Conservation (phyloP, 2,888 invertebrate species). For the Anthophora plumipes region DNA sequence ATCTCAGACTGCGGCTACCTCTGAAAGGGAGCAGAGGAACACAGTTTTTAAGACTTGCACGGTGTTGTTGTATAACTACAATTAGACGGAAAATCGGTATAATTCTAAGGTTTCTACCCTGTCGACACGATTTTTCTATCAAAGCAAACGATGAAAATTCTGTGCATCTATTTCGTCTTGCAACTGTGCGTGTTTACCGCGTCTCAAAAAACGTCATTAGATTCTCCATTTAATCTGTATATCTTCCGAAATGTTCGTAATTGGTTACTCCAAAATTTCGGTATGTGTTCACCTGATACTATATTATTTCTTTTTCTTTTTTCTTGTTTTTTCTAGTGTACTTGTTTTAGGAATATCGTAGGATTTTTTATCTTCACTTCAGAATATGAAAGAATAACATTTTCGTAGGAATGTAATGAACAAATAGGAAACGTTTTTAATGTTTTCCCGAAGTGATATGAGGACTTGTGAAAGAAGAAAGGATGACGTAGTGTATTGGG, state of each 20-base stretch:
- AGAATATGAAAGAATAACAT: neutral
- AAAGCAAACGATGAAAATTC: conserved; percentile 24
- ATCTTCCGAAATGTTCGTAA: conserved; percentile 63
- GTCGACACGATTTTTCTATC: neutral
- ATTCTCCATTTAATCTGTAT: conserved; percentile 64
- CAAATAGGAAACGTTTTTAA: neutral
- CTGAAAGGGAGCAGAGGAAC: conserved; percentile 9
- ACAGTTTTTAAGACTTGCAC: neutral
- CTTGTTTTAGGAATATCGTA: neutral
- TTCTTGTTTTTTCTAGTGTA: no score
- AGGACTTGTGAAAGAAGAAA: neutral
- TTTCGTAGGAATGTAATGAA: neutral
- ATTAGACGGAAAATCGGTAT: conserved; percentile 13
- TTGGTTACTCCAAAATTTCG: conserved; percentile 58
- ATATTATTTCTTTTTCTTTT: no score
- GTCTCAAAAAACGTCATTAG: conserved; percentile 70
- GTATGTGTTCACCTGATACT: conserved; percentile 63
- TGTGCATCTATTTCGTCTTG: conserved; percentile 25
- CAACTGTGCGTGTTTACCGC: conserved; percentile 12
- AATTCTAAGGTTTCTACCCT: neutral
- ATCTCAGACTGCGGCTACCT: conserved; percentile 39
- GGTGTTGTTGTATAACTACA: neutral
- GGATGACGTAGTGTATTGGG: neutral
- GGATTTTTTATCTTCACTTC: no score
- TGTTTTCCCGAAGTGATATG: neutral